A percentile compares a stretch with the other conserved stretches of the same genome.
phyloP scores from a whole-genome alignment of 2,113 vertebrate genomes.

The Ranitomeya variabilis region DNA sequence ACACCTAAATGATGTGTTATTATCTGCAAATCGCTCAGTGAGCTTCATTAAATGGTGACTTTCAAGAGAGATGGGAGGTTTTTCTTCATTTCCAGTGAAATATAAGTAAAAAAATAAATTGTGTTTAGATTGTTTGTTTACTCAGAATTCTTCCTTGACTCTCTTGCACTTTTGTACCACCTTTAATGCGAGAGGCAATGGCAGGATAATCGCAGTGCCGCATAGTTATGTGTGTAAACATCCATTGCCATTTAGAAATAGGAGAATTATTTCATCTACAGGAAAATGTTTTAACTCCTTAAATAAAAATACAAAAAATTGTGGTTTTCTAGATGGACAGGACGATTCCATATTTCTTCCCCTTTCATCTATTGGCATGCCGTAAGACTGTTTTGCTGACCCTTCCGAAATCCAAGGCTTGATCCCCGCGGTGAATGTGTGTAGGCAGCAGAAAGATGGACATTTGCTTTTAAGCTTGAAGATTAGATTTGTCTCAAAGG shows the following conservation, averaged over 20 bases:
- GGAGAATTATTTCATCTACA: background rate
- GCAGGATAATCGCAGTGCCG: background rate
- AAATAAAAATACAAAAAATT: background rate
- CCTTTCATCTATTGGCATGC: slow-evolving; percentile 10
- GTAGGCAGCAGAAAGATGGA: slow-evolving; percentile 43
- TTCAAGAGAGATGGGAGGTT: slow-evolving; percentile 1
- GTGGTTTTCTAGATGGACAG: background rate
- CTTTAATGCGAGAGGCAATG: slow-evolving; percentile 10
- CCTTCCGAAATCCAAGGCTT: slow-evolving; percentile 26
- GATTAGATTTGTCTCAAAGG: slow-evolving; percentile 55
- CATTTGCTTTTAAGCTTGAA: slow-evolving; percentile 25
- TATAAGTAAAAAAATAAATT: background rate
- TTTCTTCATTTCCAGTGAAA: background rate
- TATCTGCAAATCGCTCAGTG: background rate
- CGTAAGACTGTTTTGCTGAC: slow-evolving; percentile 29
- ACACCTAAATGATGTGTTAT: background rate
- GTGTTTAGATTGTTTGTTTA: background rate
- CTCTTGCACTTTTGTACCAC: slow-evolving; percentile 22
- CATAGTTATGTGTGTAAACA: background rate
- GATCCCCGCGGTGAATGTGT: slow-evolving; percentile 23
- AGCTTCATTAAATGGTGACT: slow-evolving; percentile 43
- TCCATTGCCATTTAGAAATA: background rate
- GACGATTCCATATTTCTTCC: background rate
- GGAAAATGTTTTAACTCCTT: background rate
- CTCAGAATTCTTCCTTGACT: slow-evolving; percentile 1